Percentiles rank a stretch among this genome's conserved stretches.
These are phyloP conservation scores for Tokudaia muenninki DNA, from an alignment of 2,797 vertebrate genomes.

Conservation along the genomic window DNA sequence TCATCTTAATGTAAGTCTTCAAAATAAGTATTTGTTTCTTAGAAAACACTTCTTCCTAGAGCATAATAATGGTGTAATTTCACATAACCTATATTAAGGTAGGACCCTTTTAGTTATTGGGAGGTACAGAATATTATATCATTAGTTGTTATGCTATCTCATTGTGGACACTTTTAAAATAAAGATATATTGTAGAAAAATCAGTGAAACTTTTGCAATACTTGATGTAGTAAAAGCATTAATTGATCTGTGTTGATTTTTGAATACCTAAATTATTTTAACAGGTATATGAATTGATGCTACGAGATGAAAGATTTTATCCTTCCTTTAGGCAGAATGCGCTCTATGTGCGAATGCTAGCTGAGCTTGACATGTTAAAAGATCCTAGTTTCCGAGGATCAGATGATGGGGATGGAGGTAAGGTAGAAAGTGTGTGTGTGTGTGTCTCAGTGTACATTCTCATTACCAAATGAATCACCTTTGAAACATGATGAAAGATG, in stretches of 20 bases:
- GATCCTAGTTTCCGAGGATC: constrained; percentile 98
- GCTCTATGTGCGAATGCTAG: constrained; percentile 97
- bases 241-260: constrained; percentile 41
- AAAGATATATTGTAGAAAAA: background rate
- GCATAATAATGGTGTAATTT: background rate
- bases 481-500: constrained; percentile 25
- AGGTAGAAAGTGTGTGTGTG: constrained; percentile 7
- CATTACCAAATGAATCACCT: background rate
- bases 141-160: background rate
- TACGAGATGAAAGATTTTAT: constrained; percentile 97
- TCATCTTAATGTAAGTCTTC: constrained; percentile 42
- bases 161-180: constrained; percentile 13
- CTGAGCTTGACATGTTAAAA: constrained; percentile 99
- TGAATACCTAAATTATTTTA: constrained; percentile 66
- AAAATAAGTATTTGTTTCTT: constrained; percentile 14
- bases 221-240: constrained; percentile 48
- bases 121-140: background rate
- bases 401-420: constrained; percentile 96
- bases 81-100: background rate
- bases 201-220: background rate
- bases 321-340: constrained; percentile 97
- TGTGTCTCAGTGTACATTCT: background rate
- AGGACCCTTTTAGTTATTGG: background rate
- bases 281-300: constrained; percentile 98
- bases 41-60: background rate